A percentile compares a stretch with the other conserved stretches of the same genome.
phyloP scores from a whole-genome alignment of 2,113 vertebrate species.

The Catharus fuscescens region DNA sequence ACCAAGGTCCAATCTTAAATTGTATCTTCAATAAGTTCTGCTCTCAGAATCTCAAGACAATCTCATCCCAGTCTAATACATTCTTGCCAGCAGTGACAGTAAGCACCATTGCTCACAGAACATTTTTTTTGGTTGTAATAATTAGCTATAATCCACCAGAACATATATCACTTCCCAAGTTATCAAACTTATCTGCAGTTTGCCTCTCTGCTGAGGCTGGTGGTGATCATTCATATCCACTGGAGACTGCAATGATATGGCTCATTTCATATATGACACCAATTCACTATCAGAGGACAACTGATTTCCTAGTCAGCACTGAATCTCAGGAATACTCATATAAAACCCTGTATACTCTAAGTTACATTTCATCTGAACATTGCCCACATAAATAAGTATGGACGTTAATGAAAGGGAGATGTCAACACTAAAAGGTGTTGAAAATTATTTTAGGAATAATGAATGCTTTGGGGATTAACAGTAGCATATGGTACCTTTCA shows the following conservation, averaged over 20 bases:
- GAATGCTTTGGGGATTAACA: conserved; percentile 45
- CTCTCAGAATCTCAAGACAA: not conserved
- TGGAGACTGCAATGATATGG: not conserved
- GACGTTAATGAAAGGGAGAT: not conserved
- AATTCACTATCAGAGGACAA: not conserved
- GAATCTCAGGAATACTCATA: not conserved
- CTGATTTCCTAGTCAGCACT: not conserved
- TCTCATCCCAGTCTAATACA: not conserved
- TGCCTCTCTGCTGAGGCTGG: not conserved
- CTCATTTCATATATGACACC: not conserved
- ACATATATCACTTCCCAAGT: not conserved
- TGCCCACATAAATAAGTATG: not conserved
- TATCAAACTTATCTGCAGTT: not conserved
- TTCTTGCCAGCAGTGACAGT: not conserved
- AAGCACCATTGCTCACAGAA: not conserved
- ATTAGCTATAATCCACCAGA: not conserved
- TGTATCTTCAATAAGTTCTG: not conserved
- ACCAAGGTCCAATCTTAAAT: not conserved
- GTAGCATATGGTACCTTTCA: conserved; percentile 62
- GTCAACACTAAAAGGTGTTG: conserved; percentile 18
- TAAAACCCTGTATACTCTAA: not conserved
- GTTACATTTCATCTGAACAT: not conserved
- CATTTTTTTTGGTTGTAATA: not conserved
- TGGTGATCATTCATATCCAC: not conserved
- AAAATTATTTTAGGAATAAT: conserved; percentile 35